Conservation (phyloP, 2,888 invertebrate genomes). For the Microchrysa polita region DNA sequence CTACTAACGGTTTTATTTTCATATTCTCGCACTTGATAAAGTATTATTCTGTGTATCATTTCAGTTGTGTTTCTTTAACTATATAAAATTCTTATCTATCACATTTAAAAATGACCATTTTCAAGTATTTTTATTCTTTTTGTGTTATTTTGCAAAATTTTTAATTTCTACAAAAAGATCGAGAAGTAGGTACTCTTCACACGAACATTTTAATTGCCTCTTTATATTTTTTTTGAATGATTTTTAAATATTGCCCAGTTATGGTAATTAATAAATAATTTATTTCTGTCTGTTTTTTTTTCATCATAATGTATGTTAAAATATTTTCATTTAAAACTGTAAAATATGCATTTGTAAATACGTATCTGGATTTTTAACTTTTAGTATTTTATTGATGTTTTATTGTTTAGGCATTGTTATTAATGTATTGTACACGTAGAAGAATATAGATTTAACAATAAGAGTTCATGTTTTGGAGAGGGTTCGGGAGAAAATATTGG, state of each 20-base stretch:
- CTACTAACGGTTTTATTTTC: not conserved
- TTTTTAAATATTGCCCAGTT: not conserved
- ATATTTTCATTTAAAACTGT: not conserved
- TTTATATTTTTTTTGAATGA: not conserved
- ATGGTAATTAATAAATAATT: too few species aligned
- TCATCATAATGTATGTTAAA: not conserved
- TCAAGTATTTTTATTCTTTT: slow-evolving; percentile 15
- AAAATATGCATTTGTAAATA: not conserved
- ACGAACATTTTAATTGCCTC: not conserved
- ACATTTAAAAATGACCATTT: slow-evolving; percentile 35
- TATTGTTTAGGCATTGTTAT: slow-evolving; percentile 4
- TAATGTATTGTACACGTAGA: not conserved
- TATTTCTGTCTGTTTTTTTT: too few species aligned
- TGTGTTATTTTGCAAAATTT: not conserved
- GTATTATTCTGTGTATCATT: not conserved
- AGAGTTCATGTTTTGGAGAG: too few species aligned
- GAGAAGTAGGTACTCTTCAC: not conserved
- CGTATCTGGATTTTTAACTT: not conserved
- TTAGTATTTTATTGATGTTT: not conserved
- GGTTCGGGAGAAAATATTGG: too few species aligned
- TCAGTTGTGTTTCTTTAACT: slow-evolving; percentile 24
- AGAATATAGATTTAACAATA: too few species aligned
- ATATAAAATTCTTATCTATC: slow-evolving; percentile 41
- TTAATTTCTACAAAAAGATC: not conserved
- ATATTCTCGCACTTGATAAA: not conserved